These are phyloP conservation scores for Coecobrya sp. DNA, from an alignment of 2,888 invertebrate species.

Conservation along the genomic window DNA sequence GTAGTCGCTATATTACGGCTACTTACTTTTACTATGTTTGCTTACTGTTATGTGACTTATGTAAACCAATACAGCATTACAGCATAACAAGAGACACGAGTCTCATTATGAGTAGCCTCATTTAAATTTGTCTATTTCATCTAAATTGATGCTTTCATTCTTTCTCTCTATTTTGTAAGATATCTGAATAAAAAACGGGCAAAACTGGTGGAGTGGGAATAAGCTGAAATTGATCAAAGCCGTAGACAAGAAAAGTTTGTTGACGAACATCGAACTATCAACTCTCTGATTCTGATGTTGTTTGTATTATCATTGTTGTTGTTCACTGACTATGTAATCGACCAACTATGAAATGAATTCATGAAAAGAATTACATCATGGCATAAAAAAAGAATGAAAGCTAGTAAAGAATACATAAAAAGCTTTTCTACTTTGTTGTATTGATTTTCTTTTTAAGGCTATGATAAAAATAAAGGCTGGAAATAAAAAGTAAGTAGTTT, in stretches of 20 bases:
- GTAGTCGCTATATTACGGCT: no score
- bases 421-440: conserved; percentile 1
- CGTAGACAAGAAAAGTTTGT: neutral
- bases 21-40: no score
- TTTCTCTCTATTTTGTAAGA: no score
- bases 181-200: no score
- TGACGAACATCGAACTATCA: neutral
- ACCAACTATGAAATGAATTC: conserved; percentile 37
- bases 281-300: neutral
- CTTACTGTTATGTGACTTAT: no score
- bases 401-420: neutral
- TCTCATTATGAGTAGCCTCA: no score
- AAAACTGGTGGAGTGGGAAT: no score
- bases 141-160: no score
- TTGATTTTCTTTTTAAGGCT: conserved; percentile 32
- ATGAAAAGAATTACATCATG: conserved; percentile 1
- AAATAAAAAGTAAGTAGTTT: conserved; percentile 41
- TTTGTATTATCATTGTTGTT: neutral
- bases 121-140: no score
- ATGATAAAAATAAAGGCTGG: neutral
- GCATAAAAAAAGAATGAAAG: neutral
- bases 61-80: no score
- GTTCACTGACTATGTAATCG: conserved; percentile 37
- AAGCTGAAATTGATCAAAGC: no score
- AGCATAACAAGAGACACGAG: no score